phyloP scores from a whole-genome alignment of 2,797 vertebrate species.

The Chromobotia macracanthus region DNA sequence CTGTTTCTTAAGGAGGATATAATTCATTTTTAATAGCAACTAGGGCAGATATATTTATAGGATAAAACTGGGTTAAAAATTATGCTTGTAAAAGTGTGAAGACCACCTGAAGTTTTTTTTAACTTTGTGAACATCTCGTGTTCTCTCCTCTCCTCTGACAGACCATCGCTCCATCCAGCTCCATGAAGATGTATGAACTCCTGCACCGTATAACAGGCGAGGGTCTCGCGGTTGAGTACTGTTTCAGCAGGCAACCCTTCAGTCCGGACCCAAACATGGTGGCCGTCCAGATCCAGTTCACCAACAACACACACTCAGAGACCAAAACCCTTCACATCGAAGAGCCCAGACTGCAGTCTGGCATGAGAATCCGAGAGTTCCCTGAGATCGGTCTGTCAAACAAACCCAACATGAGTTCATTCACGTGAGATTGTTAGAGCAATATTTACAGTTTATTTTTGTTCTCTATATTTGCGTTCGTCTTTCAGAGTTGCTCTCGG shows the following conservation, averaged over 20 bases:
- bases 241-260: slow-evolving; percentile 92
- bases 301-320: slow-evolving; percentile 86
- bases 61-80: no score
- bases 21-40: no score
- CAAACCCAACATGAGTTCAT: not conserved
- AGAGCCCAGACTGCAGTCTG: slow-evolving; percentile 85
- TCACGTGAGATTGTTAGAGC: not conserved
- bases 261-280: slow-evolving; percentile 88
- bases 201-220: slow-evolving; percentile 93
- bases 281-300: slow-evolving; percentile 91
- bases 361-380: slow-evolving; percentile 94
- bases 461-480: not conserved
- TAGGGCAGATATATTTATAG: no score
- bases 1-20: no score
- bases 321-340: slow-evolving; percentile 85
- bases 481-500: slow-evolving; percentile 82
- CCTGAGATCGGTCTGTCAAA: slow-evolving; percentile 84
- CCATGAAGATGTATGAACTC: slow-evolving; percentile 84
- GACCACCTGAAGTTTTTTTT: no score
- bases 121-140: no score
- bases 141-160: slow-evolving; percentile 57
- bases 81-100: no score
- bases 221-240: slow-evolving; percentile 90
- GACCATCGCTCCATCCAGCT: slow-evolving; percentile 80
- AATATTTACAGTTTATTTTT: slow-evolving; percentile 12